Conservation (phyloP, 2,888 invertebrate species). For the Diarsia mendica region DNA sequence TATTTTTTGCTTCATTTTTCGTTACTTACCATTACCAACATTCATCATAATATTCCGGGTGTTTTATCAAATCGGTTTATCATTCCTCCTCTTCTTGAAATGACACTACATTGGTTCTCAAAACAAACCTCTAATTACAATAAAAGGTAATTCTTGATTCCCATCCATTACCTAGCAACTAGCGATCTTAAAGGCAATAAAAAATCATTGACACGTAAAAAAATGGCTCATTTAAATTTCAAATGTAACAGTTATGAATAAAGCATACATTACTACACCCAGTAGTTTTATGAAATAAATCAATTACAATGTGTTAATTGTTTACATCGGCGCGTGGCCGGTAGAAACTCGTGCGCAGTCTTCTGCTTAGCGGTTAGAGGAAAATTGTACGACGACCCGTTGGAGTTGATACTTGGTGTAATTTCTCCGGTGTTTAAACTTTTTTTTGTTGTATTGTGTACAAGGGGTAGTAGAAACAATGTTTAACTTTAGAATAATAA, state of each 20-base stretch:
- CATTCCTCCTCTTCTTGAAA: background rate
- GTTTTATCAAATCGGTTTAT: background rate
- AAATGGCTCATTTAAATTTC: slow-evolving; percentile 31
- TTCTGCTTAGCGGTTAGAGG: slow-evolving; percentile 64
- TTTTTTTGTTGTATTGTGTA: background rate
- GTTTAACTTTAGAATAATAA: background rate
- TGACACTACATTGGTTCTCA: background rate
- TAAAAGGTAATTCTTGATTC: slow-evolving; percentile 26
- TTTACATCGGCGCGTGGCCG: slow-evolving; percentile 65
- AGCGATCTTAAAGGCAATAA: slow-evolving; percentile 29
- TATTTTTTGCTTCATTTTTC: background rate
- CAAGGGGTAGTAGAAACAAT: background rate
- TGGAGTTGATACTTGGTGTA: slow-evolving; percentile 66
- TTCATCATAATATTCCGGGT: background rate
- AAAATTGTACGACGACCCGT: slow-evolving; percentile 59
- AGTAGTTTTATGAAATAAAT: slow-evolving; percentile 60
- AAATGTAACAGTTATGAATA: slow-evolving; percentile 57
- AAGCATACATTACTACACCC: slow-evolving; percentile 25
- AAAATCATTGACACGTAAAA: slow-evolving; percentile 52
- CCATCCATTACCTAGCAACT: slow-evolving; percentile 15
- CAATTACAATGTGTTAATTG: slow-evolving; percentile 69
- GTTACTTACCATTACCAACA: background rate
- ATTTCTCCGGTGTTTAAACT: slow-evolving; percentile 4
- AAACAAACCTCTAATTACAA: background rate
- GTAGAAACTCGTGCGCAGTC: slow-evolving; percentile 69